Percentiles rank a stretch among this genome's conserved stretches.
Evolutionary conservation across 1,140 invertebrate species (phyloP).

Genomic region (Lordiphosa clarofinis): DNA sequence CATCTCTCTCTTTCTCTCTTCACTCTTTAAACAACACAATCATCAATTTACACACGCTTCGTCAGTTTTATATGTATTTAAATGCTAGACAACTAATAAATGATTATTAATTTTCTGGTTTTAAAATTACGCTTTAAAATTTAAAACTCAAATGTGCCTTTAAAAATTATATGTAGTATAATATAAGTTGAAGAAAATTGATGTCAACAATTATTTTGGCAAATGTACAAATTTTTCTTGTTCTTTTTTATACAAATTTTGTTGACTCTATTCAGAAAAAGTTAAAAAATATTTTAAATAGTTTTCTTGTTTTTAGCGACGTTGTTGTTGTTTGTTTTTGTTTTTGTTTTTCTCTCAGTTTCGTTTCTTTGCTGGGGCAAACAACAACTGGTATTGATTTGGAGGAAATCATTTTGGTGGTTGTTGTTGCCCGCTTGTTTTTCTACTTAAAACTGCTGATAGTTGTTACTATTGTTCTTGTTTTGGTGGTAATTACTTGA

Average conservation of each 20-base stretch:
- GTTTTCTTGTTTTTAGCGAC: slow-evolving; percentile 78
- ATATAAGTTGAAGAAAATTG: slow-evolving; percentile 33
- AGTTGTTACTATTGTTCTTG: slow-evolving; percentile 79
- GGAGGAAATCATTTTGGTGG: slow-evolving; percentile 39
- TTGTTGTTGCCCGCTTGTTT: slow-evolving; percentile 14
- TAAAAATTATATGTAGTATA: slow-evolving; percentile 54
- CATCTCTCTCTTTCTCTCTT: slow-evolving; percentile 5
- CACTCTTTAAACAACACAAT: slow-evolving; percentile 65
- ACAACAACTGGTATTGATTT: slow-evolving; percentile 61
- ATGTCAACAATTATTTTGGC: slow-evolving; percentile 27
- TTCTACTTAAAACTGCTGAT: slow-evolving; percentile 72
- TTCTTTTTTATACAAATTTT: slow-evolving; percentile 38
- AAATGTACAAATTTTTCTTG: slow-evolving; percentile 40
- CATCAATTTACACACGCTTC: slow-evolving; percentile 71
- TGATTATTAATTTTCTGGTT: slow-evolving; percentile 49
- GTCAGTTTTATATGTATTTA: slow-evolving; percentile 75
- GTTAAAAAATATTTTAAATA: slow-evolving; percentile 52
- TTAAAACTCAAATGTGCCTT: slow-evolving; percentile 65
- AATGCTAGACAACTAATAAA: slow-evolving; percentile 70
- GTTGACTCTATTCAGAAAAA: slow-evolving; percentile 46
- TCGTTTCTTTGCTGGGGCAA: slow-evolving; percentile 50
- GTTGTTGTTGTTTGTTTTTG: slow-evolving; percentile 63
- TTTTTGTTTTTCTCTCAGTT: slow-evolving; percentile 77
- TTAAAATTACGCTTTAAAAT: slow-evolving; percentile 73
- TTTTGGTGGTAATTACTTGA: slow-evolving; percentile 73